A percentile compares a stretch with the other conserved stretches of the same genome.
Conservation (phyloP, 1,140 invertebrate species). For the Drosophila seguyi region DNA sequence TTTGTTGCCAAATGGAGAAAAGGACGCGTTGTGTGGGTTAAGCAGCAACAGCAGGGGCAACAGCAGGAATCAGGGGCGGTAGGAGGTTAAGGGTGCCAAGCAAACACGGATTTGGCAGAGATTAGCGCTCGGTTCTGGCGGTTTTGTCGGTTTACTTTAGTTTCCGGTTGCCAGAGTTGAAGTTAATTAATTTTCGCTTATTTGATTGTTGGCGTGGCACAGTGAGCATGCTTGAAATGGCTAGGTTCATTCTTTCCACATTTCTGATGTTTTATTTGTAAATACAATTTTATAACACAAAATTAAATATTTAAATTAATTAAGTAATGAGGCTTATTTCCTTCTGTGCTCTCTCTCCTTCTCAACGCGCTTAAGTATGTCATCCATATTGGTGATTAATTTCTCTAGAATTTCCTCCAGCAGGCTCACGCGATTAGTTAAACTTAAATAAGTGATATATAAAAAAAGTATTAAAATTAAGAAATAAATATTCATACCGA, state of each 20-base stretch:
- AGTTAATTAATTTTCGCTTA: constrained; percentile 72
- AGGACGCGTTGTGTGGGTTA: constrained; percentile 2
- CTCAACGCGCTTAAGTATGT: constrained; percentile 67
- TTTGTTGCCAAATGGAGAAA: constrained; percentile 41
- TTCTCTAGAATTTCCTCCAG: constrained; percentile 76
- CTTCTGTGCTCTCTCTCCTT: constrained; percentile 17
- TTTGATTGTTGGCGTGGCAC: constrained; percentile 41
- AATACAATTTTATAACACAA: neutral
- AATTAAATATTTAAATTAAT: constrained; percentile 3
- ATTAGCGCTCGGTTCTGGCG: constrained; percentile 59
- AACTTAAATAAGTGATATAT: constrained; percentile 20
- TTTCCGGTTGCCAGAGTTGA: constrained; percentile 26
- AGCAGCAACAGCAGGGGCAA: neutral
- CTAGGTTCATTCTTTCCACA: neutral
- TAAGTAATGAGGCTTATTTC: neutral
- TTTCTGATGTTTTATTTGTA: neutral
- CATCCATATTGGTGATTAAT: constrained; percentile 69
- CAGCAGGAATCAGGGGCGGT: neutral
- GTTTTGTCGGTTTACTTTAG: constrained; percentile 42
- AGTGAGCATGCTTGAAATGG: constrained; percentile 2
- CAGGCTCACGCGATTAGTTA: constrained; percentile 66
- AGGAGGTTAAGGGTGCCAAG: constrained; percentile 2
- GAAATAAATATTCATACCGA: constrained; percentile 32
- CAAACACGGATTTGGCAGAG: constrained; percentile 49
- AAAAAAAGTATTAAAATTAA: neutral